A percentile compares a stretch with the other conserved stretches of the same genome.
These are phyloP conservation scores for Pocota personata DNA, from an alignment of 2,888 invertebrate species.

Conservation along the genomic window DNA sequence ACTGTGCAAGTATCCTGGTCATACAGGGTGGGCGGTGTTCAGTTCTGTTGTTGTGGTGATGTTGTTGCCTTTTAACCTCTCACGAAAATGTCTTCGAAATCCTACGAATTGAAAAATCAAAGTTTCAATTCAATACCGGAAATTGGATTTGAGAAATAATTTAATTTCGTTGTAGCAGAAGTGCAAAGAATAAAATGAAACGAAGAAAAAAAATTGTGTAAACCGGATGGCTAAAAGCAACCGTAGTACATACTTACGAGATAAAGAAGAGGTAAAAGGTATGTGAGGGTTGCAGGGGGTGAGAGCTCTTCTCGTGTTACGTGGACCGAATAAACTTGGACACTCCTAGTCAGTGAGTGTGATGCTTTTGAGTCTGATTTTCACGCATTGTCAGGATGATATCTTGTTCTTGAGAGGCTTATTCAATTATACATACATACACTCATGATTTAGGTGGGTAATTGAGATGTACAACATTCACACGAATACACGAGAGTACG, in stretches of 20 bases:
- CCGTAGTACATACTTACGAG: conserved; percentile 12
- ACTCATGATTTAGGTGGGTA: not conserved
- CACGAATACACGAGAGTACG: not conserved
- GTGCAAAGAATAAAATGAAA: conserved; percentile 7
- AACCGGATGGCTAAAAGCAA: conserved; percentile 39
- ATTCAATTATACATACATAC: conserved; percentile 28
- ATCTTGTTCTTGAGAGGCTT: conserved; percentile 18
- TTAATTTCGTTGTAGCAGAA: conserved; percentile 67
- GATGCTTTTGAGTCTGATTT: conserved; percentile 15
- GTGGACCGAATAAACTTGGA: conserved; percentile 41
- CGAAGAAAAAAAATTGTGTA: not conserved
- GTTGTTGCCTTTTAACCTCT: conserved; percentile 43
- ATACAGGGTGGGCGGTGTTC: not conserved
- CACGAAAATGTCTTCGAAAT: conserved; percentile 61
- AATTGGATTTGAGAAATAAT: conserved; percentile 75
- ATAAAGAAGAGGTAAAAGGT: not conserved
- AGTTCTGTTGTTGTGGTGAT: conserved; percentile 5
- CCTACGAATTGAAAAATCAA: conserved; percentile 74
- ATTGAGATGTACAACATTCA: not conserved
- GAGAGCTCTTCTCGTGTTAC: not conserved
- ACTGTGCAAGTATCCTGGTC: not conserved
- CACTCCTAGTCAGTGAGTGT: not conserved
- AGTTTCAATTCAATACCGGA: conserved; percentile 75
- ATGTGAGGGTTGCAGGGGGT: not conserved
- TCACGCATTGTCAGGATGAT: not conserved